phyloP scores from a whole-genome alignment of 2,797 vertebrate genomes.

The Simalia tracyae region DNA sequence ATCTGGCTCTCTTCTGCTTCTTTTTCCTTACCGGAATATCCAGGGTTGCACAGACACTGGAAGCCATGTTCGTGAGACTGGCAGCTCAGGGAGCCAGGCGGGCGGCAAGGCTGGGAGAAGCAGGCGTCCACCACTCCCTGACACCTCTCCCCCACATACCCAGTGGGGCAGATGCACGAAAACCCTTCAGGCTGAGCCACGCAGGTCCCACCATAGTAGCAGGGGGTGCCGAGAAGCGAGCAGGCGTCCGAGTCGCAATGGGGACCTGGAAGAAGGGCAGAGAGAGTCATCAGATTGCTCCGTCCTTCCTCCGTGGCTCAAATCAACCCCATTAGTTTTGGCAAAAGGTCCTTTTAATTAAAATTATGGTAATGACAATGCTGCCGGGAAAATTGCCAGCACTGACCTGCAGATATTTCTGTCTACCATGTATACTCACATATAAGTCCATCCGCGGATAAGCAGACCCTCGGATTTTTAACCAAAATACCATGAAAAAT shows the following conservation, averaged over 20 bases:
- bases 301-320: not conserved
- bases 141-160: constrained; percentile 63
- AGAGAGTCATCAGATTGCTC: no score
- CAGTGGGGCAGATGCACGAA: constrained; percentile 44
- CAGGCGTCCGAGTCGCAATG: constrained; percentile 59
- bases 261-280: constrained; percentile 20
- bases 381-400: no score
- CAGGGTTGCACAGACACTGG: constrained; percentile 61
- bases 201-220: constrained; percentile 82
- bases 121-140: constrained; percentile 56
- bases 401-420: no score
- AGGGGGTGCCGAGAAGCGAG: constrained; percentile 66
- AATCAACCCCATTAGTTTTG: not conserved
- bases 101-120: constrained; percentile 65
- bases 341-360: not conserved
- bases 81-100: constrained; percentile 58
- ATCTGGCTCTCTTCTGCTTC: no score
- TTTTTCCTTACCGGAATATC: constrained; percentile 60
- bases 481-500: no score
- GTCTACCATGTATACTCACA: no score
- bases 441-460: no score
- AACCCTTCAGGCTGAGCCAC: constrained; percentile 78
- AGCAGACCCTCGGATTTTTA: no score
- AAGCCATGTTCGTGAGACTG: constrained; percentile 57
- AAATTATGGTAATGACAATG: not conserved